Conservation (phyloP, 2,113 vertebrate species). For the Pseudorasbora parva region DNA sequence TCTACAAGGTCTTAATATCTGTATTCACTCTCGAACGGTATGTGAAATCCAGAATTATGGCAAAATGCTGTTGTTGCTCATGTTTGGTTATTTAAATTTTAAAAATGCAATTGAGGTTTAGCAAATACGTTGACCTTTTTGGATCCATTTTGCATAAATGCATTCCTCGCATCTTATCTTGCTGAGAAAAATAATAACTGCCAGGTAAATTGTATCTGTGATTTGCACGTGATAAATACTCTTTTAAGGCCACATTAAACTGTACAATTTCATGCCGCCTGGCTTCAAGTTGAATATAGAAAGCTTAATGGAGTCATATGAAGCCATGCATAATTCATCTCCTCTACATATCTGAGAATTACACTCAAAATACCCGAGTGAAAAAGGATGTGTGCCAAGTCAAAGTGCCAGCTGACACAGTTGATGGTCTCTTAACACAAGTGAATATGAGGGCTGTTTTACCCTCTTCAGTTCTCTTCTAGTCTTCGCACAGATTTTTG, state of each 20-base stretch:
- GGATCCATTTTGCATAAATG: slow-evolving; percentile 49
- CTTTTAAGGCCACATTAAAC: slow-evolving; percentile 71
- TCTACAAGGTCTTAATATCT: neutral
- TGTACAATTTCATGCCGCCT: slow-evolving; percentile 70
- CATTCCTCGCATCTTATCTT: neutral
- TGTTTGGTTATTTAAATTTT: slow-evolving; percentile 26
- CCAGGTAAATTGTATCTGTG: slow-evolving; percentile 45
- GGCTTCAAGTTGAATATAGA: slow-evolving; percentile 71
- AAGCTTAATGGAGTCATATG: slow-evolving; percentile 72
- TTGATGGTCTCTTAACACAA: neutral
- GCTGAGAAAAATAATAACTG: slow-evolving; percentile 42
- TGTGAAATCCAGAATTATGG: slow-evolving; percentile 24
- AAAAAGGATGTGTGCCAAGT: slow-evolving; percentile 42
- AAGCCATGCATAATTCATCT: slow-evolving; percentile 70
- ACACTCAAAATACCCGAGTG: slow-evolving; percentile 55
- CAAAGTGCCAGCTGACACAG: neutral
- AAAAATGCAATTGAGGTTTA: slow-evolving; percentile 45
- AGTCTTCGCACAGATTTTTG: neutral
- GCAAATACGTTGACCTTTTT: slow-evolving; percentile 51
- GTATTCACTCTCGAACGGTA: slow-evolving; percentile 1
- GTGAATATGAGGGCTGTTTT: neutral
- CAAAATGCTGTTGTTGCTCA: slow-evolving; percentile 9
- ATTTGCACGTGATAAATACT: slow-evolving; percentile 71
- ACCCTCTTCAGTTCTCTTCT: neutral
- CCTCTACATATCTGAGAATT: slow-evolving; percentile 57